These are phyloP conservation scores for Cistogaster globosa DNA, from an alignment of 2,888 invertebrate genomes.

Conservation along the genomic window DNA sequence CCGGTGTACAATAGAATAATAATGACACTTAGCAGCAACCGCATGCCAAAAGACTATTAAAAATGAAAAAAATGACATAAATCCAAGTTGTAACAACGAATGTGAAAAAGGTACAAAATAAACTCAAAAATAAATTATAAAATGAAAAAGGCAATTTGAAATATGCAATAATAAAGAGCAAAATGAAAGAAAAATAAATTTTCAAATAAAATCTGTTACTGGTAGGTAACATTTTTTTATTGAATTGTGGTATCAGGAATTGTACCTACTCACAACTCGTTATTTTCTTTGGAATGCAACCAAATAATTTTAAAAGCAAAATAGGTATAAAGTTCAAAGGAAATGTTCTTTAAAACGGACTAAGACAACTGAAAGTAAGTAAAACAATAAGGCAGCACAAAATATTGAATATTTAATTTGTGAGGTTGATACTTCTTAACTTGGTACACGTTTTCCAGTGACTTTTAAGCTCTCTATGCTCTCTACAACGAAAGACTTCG, in stretches of 20 bases:
- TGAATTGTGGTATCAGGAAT: conserved; percentile 45
- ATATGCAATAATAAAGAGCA: conserved; percentile 1
- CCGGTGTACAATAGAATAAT: conserved; percentile 27
- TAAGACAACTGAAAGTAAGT: not conserved
- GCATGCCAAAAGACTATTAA: conserved; percentile 30
- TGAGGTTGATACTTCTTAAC: too few relatives aligned
- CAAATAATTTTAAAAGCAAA: conserved; percentile 28
- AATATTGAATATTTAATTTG: too few relatives aligned
- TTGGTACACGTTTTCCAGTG: too few relatives aligned
- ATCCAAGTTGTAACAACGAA: not conserved
- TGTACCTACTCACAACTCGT: not conserved
- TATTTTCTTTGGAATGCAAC: not conserved
- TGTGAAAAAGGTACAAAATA: not conserved
- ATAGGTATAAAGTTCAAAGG: not conserved
- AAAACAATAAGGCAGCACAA: too few relatives aligned
- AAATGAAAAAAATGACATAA: conserved; percentile 1
- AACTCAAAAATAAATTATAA: conserved; percentile 16
- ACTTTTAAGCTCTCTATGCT: too few relatives aligned
- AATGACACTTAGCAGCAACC: conserved; percentile 5
- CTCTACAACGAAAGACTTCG: too few relatives aligned
- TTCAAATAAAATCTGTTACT: not conserved
- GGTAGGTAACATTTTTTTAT: conserved; percentile 12
- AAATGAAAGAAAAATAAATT: not conserved
- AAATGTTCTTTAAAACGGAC: not conserved
- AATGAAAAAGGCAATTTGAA: conserved; percentile 8